A percentile compares a stretch with the other conserved stretches of the same genome.
Evolutionary conservation across 53 echinoderm and acorn worm species (phyloP).

Genomic region (Hippasteria phrygiana): DNA sequence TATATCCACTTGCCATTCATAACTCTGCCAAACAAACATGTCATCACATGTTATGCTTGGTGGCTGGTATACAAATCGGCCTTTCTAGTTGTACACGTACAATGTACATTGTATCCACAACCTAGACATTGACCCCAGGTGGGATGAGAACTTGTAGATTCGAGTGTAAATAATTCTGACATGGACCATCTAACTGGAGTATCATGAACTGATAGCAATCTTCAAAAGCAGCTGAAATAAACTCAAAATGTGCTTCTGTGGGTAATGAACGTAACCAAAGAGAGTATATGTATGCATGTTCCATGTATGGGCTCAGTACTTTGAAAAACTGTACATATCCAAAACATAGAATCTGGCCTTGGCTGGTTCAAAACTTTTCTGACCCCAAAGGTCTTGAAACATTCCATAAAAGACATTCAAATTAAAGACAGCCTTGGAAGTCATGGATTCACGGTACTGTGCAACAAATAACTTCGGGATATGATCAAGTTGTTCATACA

Average conservation of each 20-base stretch:
- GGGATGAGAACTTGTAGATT: not conserved
- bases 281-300: too few relatives aligned
- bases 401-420: not conserved
- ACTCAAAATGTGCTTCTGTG: not conserved
- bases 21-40: conserved; percentile 21
- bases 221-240: too few relatives aligned
- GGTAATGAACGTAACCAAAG: not conserved
- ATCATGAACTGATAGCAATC: not conserved
- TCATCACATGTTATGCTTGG: conserved; percentile 42
- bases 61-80: too few relatives aligned
- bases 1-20: conserved; percentile 18
- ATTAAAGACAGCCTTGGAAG: not conserved
- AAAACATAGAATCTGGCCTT: not conserved
- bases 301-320: not conserved
- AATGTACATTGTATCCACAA: not conserved
- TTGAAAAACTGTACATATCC: not conserved
- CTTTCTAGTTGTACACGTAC: too few relatives aligned
- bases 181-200: not conserved
- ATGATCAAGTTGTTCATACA: too few relatives aligned
- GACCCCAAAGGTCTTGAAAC: not conserved
- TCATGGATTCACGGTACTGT: too few relatives aligned
- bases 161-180: not conserved
- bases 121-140: conserved; percentile 3
- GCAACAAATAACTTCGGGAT: too few relatives aligned
- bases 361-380: not conserved